These are phyloP conservation scores for Polymixis lichenea DNA, from an alignment of 2,888 invertebrate species.

Conservation along the genomic window DNA sequence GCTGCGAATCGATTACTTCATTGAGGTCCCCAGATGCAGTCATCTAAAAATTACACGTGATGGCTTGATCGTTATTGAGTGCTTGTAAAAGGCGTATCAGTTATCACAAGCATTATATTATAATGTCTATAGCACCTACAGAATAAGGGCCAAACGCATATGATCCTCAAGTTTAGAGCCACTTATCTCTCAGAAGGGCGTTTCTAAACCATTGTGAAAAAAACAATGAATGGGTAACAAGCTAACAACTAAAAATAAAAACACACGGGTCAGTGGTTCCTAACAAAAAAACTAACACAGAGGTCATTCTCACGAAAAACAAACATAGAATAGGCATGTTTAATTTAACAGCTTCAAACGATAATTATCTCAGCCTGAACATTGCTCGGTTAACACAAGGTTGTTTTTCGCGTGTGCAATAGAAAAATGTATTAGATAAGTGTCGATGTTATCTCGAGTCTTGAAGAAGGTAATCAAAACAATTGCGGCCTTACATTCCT, in stretches of 20 bases:
- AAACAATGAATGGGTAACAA: conserved; percentile 58
- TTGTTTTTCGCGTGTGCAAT: conserved; percentile 62
- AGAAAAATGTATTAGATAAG: conserved; percentile 64
- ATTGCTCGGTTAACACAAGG: conserved; percentile 68
- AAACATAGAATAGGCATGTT: conserved; percentile 55
- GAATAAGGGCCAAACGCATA: too few relatives aligned
- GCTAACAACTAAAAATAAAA: conserved; percentile 37
- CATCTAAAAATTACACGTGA: too few relatives aligned
- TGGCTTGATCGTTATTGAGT: too few relatives aligned
- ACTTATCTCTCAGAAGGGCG: conserved; percentile 43
- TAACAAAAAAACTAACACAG: conserved; percentile 47
- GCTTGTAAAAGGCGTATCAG: too few relatives aligned
- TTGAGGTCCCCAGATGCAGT: too few relatives aligned
- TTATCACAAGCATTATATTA: too few relatives aligned
- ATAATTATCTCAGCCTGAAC: conserved; percentile 55
- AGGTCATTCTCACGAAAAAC: conserved; percentile 66
- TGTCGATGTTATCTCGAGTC: conserved; percentile 56
- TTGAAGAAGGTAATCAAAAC: conserved; percentile 53
- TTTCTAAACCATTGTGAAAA: conserved; percentile 49
- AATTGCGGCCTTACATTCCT: conserved; percentile 56
- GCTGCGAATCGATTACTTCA: too few relatives aligned
- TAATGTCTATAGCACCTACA: too few relatives aligned
- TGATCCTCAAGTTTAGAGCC: conserved; percentile 2
- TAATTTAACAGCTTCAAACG: conserved; percentile 26
- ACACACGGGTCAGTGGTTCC: conserved; percentile 53